Evolutionary conservation across 2,888 invertebrate species (phyloP), one percentile per base, ranked within the genome.

Genomic region (Halocaridina rubra): DNA sequence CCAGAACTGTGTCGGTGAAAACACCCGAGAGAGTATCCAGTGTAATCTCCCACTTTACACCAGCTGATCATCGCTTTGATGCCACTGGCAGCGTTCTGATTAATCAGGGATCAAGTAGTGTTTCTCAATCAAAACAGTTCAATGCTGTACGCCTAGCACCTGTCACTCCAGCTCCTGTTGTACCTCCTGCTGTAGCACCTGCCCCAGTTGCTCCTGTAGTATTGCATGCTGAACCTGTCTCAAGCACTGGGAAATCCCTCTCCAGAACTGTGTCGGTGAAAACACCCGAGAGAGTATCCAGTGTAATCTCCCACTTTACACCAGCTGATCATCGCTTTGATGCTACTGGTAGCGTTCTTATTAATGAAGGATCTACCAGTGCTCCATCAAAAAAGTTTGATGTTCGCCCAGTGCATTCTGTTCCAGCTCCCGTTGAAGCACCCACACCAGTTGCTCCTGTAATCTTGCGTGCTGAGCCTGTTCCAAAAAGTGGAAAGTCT

Each of bases 271-370:
- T 67, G n/a, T 29, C 27, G 8, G 86, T 86, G 5, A 71, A 61
- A 32, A 77, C 79, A 16, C 76, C 71, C 16, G 76, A 79, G n/a
- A 27, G 80, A 24, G 32, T 57, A 33, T 64, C 80, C 27, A 76
- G 69, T 64, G 80, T 80, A 8, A 84, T 84, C 39, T 75, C 72
- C 10, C 84, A 84, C 77, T 86, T 86, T 27, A 61, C 59, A 1
- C 86, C 86, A 4, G 86, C 86, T 30, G 80, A 84, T 16, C 86
- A 86, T 64, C 61, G 72, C 16, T 86, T 82, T 46, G 86, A 81
- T 10, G 86, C 86, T 4, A 74, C 64, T 16, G 86, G 86, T 5
- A 74, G 57, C 7, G 86, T 86, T 10, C 71, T 57, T 19, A 81
- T 86, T 39, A 67, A 29, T 4, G n/a, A 59, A 27, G 74, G 57